Percentiles rank a stretch among this genome's conserved stretches.
phyloP scores from a whole-genome alignment of 2,888 invertebrate species.

The Drosophila suboccidentalis region DNA sequence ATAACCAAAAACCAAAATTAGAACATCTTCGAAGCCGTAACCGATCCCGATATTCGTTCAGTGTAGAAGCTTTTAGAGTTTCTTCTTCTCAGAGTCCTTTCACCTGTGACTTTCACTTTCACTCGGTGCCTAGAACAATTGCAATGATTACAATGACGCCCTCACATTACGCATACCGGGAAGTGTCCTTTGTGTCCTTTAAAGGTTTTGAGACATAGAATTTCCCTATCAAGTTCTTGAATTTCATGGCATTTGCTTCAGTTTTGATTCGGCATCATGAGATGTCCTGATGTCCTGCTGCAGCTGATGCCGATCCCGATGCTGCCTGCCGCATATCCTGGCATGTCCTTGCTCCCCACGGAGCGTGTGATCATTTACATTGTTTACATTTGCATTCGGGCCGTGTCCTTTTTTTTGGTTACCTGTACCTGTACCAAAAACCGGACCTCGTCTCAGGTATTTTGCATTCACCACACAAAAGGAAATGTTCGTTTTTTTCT shows the following conservation, averaged over 20 bases:
- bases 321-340: constrained; percentile 39
- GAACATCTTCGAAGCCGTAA: no score
- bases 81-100: background rate
- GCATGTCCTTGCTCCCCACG: constrained; percentile 49
- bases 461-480: constrained; percentile 58
- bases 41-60: no score
- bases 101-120: constrained; percentile 73
- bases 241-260: constrained; percentile 75
- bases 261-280: constrained; percentile 63
- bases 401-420: constrained; percentile 50
- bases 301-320: constrained; percentile 51
- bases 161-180: constrained; percentile 51
- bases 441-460: constrained; percentile 49
- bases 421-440: constrained; percentile 49
- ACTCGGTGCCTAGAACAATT: constrained; percentile 24
- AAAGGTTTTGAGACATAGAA: constrained; percentile 22
- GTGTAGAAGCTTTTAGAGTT: background rate
- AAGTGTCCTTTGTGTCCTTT: constrained; percentile 1
- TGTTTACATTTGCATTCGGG: constrained; percentile 73
- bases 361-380: constrained; percentile 79
- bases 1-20: no score
- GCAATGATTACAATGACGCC: constrained; percentile 67
- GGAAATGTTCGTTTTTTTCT: constrained; percentile 27
- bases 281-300: constrained; percentile 17
- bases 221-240: constrained; percentile 64